These are phyloP conservation scores for Junonia oenone DNA, from an alignment of 2,888 invertebrate species.

Conservation along the genomic window DNA sequence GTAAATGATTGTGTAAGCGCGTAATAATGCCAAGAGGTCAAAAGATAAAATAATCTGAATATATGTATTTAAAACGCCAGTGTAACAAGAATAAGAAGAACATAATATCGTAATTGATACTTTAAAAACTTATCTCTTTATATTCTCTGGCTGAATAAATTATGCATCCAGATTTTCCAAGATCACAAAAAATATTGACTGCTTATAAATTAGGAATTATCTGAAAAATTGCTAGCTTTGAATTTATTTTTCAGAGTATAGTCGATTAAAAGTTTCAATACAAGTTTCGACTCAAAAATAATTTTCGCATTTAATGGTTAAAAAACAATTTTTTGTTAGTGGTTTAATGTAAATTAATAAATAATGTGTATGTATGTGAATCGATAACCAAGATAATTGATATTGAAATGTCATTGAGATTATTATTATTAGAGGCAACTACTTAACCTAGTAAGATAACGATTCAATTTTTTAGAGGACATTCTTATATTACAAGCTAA, in stretches of 20 bases:
- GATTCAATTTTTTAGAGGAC: neutral
- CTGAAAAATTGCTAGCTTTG: no score
- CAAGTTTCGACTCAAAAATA: no score
- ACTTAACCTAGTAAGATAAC: constrained; percentile 36
- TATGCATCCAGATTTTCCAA: no score
- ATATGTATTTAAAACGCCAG: neutral
- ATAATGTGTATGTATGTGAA: neutral
- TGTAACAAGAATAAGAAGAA: neutral
- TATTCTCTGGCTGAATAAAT: no score
- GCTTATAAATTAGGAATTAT: no score
- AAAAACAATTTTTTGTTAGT: neutral
- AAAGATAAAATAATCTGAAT: neutral
- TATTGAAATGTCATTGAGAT: neutral
- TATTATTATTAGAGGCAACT: constrained; percentile 6
- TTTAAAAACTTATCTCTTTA: neutral
- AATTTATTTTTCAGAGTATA: no score
- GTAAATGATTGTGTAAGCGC: constrained; percentile 32
- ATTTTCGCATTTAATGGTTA: no score
- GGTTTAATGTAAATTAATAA: neutral
- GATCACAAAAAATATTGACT: no score
- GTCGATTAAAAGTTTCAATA: no score
- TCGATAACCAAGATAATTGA: neutral
- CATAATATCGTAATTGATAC: neutral
- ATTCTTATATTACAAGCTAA: neutral
- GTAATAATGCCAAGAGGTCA: constrained; percentile 20